Conservation (phyloP, 2,797 vertebrate genomes). For the Distichodus sexfasciatus region DNA sequence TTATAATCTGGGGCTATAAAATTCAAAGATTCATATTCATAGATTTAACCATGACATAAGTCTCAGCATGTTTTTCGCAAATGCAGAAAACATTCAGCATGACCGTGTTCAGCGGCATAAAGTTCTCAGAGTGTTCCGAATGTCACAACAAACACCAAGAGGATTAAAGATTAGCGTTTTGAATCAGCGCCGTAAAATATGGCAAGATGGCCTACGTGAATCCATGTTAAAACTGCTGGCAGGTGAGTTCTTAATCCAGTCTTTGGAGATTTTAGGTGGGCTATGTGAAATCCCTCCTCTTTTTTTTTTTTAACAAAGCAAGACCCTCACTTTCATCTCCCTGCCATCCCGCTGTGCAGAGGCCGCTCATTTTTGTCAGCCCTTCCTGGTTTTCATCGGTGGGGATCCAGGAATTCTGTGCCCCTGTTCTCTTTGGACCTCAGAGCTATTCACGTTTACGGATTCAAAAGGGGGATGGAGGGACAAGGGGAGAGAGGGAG, state of each 20-base stretch:
- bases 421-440: constrained; percentile 61
- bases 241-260: constrained; percentile 37
- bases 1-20: neutral
- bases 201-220: constrained; percentile 18
- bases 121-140: neutral
- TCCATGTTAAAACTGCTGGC: constrained; percentile 17
- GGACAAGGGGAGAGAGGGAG: constrained; percentile 26
- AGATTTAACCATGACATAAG: neutral
- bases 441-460: constrained; percentile 74
- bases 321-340: constrained; percentile 54
- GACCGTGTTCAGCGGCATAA: neutral
- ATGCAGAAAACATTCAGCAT: neutral
- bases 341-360: constrained; percentile 58
- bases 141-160: neutral
- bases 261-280: constrained; percentile 42
- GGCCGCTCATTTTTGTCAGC: constrained; percentile 65
- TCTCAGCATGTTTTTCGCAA: neutral
- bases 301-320: constrained; percentile 60
- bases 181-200: neutral
- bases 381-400: constrained; percentile 64
- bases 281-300: constrained; percentile 51
- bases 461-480: constrained; percentile 67
- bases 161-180: neutral
- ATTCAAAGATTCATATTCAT: too few species aligned
- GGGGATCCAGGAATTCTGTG: constrained; percentile 62